Base-by-base conservation (phyloP, 2,888 invertebrate species). In the Rapana venosa region DNA sequence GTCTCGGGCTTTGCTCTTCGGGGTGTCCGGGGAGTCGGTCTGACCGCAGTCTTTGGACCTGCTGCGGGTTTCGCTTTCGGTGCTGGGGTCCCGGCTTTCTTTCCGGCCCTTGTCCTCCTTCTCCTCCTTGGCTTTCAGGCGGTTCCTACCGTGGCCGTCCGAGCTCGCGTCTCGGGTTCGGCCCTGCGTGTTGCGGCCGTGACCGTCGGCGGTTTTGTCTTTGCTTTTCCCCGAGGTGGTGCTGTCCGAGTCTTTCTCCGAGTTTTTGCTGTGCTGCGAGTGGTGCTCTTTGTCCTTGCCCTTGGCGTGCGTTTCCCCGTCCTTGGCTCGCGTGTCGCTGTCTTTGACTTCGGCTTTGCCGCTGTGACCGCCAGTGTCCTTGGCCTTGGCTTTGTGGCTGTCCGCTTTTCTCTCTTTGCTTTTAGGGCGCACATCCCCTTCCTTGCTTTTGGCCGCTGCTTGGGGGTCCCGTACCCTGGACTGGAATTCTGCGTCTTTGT, bases 401-500 rank as follows among this genome's bases (percentile, higher is more conserved):
- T 91, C 90, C 91, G 90, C 35, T 91, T 88, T 74, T 89, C 91
- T 88, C 87, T 93, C 90, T 89, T 88, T 87, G 87, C 81, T 83
- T 88, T 92, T 66, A 11, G 79, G 89, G 35, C 84, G 91, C 20
- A 88, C 79, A 26, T 92, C 91, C 17, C 61, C 90, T 22, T 74
- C 85, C 66, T 89, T 91, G 30, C 87, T 88, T 30, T 90, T 90
- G 22, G 90, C 91, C 61, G 92, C 91, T 87, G 92, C 91, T 87
- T 93, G 92, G 88, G 85, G 70, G 70, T 91, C 87, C 85, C 91
- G 77, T 36, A 35, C 86, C 91, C 92, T 58, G 87, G 77, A 66
- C 89, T 91, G 20, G 84, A 56, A 56, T 36, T 88, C 58, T 81
- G 90, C 91, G 13, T 91, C 93, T 88, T 92, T 93, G 70, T 92